A percentile compares a stretch with the other conserved stretches of the same genome.
Evolutionary conservation across 2,888 invertebrate species (phyloP).

Genomic region (Tribolium freemani): DNA sequence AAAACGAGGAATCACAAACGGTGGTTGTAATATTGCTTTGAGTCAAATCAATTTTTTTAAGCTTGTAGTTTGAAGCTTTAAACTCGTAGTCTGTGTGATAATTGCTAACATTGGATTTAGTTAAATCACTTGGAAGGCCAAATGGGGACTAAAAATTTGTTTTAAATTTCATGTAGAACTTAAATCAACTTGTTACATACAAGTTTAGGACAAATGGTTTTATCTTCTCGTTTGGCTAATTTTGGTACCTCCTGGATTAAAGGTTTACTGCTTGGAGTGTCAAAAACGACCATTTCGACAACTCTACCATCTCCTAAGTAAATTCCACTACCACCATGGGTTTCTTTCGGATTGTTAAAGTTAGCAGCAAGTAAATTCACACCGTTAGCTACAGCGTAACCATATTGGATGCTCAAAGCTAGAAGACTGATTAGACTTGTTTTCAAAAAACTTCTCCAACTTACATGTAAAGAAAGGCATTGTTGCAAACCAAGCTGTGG

Average conservation of each 20-base stretch:
- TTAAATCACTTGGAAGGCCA: constrained; percentile 20
- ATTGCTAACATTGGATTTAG: constrained; percentile 35
- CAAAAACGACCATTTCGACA: constrained; percentile 36
- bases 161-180: neutral
- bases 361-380: constrained; percentile 56
- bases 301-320: constrained; percentile 50
- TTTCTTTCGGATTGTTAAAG: constrained; percentile 47
- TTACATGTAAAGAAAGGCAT: constrained; percentile 54
- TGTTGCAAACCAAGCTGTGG: constrained; percentile 51
- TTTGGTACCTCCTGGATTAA: constrained; percentile 28
- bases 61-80: constrained; percentile 43
- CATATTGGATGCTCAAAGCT: constrained; percentile 54
- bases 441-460: neutral
- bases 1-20: constrained; percentile 51
- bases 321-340: constrained; percentile 56
- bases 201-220: neutral
- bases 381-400: constrained; percentile 52
- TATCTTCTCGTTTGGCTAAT: neutral
- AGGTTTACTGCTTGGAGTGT: constrained; percentile 44
- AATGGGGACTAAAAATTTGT: constrained; percentile 32
- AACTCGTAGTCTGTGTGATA: constrained; percentile 47
- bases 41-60: constrained; percentile 47
- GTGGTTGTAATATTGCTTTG: constrained; percentile 37
- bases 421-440: constrained; percentile 4
- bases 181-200: neutral